Evolutionary conservation across 2,113 vertebrate genomes (phyloP), one percentile per base, ranked within the genome.

Genomic region (Tamias sibiricus): DNA sequence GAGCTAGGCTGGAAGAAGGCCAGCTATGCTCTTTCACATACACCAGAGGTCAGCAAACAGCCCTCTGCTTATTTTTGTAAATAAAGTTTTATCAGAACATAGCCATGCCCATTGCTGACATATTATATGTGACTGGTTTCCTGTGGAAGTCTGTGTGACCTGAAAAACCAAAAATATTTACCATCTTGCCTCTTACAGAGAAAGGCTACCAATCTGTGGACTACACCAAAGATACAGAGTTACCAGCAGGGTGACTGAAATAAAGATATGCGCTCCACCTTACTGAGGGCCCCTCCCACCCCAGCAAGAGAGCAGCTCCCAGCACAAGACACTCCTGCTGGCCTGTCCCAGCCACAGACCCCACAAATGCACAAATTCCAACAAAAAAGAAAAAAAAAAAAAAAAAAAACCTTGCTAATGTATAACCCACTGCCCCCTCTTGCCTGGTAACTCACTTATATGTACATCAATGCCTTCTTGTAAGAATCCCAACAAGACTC

Each of bases 221-320:
- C 87, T n/a, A 26, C 0, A 84, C 30, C 42, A 10, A 75, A 81
- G 80, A 40, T 83, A 77, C 19, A 68, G 82, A 87, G 96, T 95
- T 76, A 72, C 89, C 47, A 32, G 81, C 64, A 85, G 97, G 89
- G 47, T 79, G 85, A 44, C 35, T 13, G 24, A 77, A 37, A 87
- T 16, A 57, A 30, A n/a, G 35, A 32, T 26, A 14, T 19, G 35
- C 32, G 54, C 74, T 12, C 44, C 26, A 49, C 35, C 69, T n/a
- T 11, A 32, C n/a, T 66, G 81, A 80, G 20, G 7, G 6, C 19
- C 57, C 42, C 19, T 42, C 30, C 54, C 40, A 14, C 49, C 64
- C 20, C 10, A 30, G 14, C 42, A 90, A 4, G n/a, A 11, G 37
- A 35, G 66, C 6, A 42, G 64, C 28, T 52, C 49, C 49, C 49